phyloP scores from a whole-genome alignment of 2,113 vertebrate genomes.

The Equus przewalskii region DNA sequence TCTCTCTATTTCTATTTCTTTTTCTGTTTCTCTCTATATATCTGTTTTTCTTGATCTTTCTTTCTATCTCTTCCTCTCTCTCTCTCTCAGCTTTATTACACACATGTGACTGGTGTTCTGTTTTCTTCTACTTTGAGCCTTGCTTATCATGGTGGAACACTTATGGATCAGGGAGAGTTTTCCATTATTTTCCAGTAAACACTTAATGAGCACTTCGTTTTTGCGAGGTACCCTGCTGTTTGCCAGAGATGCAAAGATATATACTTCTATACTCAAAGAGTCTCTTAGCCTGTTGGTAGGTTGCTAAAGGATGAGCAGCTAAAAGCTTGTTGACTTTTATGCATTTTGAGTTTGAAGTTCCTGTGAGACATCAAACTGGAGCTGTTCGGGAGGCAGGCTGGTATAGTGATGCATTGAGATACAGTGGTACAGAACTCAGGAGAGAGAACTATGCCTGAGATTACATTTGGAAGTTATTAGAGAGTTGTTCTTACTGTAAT shows the following conservation, averaged over 20 bases:
- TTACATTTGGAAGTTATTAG: not conserved
- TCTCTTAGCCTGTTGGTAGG: not conserved
- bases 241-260: not conserved
- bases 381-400: not conserved
- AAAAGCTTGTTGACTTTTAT: not conserved
- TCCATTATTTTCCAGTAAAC: not conserved
- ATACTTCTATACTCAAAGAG: not conserved
- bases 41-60: too few species aligned
- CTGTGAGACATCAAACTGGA: not conserved
- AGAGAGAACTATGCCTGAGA: not conserved
- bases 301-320: not conserved
- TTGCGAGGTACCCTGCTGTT: not conserved
- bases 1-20: not conserved
- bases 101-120: not conserved
- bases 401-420: not conserved
- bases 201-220: not conserved
- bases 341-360: not conserved
- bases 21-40: too few species aligned
- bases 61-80: not conserved
- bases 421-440: not conserved
- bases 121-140: not conserved
- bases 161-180: not conserved
- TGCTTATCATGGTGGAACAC: not conserved
- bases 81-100: not conserved
- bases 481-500: not conserved